Percentiles rank a stretch among this genome's conserved stretches.
phyloP scores from a whole-genome alignment of 2,797 vertebrate species.

The Tragopan temminckii region DNA sequence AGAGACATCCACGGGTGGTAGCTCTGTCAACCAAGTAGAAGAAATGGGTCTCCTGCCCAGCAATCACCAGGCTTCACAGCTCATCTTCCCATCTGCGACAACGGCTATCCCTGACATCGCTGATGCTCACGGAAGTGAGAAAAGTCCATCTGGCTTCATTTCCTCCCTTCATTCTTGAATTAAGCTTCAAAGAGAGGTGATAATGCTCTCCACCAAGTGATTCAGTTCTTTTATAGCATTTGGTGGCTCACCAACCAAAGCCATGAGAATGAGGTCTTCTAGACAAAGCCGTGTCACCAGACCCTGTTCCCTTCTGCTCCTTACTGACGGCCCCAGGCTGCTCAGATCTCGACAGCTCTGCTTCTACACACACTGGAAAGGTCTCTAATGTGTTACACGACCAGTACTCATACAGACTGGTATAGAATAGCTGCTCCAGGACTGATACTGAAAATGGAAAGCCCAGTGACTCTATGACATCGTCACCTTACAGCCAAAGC shows the following conservation, averaged over 20 bases:
- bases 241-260: neutral
- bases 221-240: neutral
- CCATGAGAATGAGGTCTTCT: neutral
- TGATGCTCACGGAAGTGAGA: neutral
- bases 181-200: neutral
- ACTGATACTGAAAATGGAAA: neutral
- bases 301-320: neutral
- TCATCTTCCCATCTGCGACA: neutral
- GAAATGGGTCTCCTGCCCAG: neutral
- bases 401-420: neutral
- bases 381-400: fast-evolving
- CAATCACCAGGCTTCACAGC: neutral
- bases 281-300: neutral
- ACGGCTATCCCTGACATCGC: neutral
- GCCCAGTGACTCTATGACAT: neutral
- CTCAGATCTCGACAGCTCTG: fast-evolving
- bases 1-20: neutral
- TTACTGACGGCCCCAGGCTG: neutral
- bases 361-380: neutral
- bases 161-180: neutral
- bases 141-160: neutral
- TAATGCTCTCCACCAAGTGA: neutral
- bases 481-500: neutral
- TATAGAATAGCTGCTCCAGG: neutral
- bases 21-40: neutral